These are phyloP conservation scores for Littorina saxatilis DNA, from an alignment of 1,140 invertebrate species.

Conservation along the genomic window DNA sequence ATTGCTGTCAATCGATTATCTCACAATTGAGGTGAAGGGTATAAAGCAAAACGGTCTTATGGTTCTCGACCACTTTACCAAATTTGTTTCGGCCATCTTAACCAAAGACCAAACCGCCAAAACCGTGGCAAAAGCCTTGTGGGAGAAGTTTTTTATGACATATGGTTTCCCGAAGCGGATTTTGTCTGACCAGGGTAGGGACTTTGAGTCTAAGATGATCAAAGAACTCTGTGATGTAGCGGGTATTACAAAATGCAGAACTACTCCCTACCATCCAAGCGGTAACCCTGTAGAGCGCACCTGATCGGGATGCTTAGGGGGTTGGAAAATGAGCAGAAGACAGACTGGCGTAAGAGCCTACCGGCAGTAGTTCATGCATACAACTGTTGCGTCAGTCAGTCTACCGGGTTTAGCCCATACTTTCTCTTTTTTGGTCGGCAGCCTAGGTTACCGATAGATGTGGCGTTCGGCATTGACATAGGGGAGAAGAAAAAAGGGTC, in stretches of 20 bases:
- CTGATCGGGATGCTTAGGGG: constrained; percentile 43
- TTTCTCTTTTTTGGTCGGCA: too few species aligned
- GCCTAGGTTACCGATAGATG: constrained; percentile 44
- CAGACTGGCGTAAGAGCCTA: constrained; percentile 28
- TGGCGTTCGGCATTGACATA: constrained; percentile 28
- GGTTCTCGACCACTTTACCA: too few species aligned
- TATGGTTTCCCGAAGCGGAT: too few species aligned
- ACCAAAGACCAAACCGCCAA: constrained; percentile 18
- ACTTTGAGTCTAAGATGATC: constrained; percentile 45
- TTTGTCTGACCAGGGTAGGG: constrained; percentile 40
- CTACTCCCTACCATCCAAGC: too few species aligned
- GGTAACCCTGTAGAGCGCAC: constrained; percentile 37
- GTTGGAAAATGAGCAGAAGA: constrained; percentile 37
- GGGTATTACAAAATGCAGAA: constrained; percentile 35
- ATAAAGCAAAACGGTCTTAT: constrained; percentile 15
- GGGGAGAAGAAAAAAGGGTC: background rate
- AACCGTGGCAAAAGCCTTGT: constrained; percentile 1
- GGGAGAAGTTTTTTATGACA: background rate
- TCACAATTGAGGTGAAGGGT: constrained; percentile 14
- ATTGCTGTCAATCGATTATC: constrained; percentile 17
- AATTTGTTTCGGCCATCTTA: too few species aligned
- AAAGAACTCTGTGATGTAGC: constrained; percentile 44
- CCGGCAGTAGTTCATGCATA: too few species aligned
- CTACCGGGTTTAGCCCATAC: constrained; percentile 26
- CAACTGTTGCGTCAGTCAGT: constrained; percentile 32